These are phyloP conservation scores for Cyrtodaria siliqua DNA, from an alignment of 2,888 invertebrate species.

Conservation along the genomic window DNA sequence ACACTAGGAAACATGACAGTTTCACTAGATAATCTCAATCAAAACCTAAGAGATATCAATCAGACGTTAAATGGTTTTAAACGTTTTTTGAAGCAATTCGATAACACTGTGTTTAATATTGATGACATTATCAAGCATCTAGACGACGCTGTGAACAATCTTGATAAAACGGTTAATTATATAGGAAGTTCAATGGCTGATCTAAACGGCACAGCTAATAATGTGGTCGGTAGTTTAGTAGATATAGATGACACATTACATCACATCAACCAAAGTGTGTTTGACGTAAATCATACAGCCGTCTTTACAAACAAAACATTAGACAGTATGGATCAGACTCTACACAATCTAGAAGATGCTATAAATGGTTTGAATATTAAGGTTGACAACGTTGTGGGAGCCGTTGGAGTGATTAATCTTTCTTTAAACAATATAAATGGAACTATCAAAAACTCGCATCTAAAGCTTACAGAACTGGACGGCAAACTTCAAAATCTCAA, in stretches of 20 bases:
- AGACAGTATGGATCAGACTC: slow-evolving; percentile 51
- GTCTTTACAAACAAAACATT: slow-evolving; percentile 52
- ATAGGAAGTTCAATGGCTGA: slow-evolving; percentile 50
- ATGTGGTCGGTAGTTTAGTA: slow-evolving; percentile 22
- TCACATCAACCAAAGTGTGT: slow-evolving; percentile 42
- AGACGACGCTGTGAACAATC: slow-evolving; percentile 45
- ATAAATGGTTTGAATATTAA: slow-evolving; percentile 28
- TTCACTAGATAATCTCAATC: slow-evolving; percentile 56
- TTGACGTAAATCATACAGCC: slow-evolving; percentile 45
- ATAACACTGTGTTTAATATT: slow-evolving; percentile 49
- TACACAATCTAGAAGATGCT: slow-evolving; percentile 45
- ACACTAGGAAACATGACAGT: slow-evolving; percentile 50
- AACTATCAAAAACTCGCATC: slow-evolving; percentile 46
- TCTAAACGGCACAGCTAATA: slow-evolving; percentile 36
- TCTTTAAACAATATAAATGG: slow-evolving; percentile 51
- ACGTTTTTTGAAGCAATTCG: slow-evolving; percentile 42
- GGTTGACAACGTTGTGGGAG: slow-evolving; percentile 33
- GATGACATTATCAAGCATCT: slow-evolving; percentile 52
- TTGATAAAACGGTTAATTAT: slow-evolving; percentile 35
- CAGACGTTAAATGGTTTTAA: slow-evolving; percentile 48
- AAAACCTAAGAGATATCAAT: slow-evolving; percentile 50
- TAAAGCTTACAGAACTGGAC: slow-evolving; percentile 27
- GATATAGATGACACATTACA: slow-evolving; percentile 34
- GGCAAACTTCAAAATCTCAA: slow-evolving; percentile 33
- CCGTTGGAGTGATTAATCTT: slow-evolving; percentile 37